Evolutionary conservation across 2,113 vertebrate species (phyloP).

Genomic region (Eulemur macaco): DNA sequence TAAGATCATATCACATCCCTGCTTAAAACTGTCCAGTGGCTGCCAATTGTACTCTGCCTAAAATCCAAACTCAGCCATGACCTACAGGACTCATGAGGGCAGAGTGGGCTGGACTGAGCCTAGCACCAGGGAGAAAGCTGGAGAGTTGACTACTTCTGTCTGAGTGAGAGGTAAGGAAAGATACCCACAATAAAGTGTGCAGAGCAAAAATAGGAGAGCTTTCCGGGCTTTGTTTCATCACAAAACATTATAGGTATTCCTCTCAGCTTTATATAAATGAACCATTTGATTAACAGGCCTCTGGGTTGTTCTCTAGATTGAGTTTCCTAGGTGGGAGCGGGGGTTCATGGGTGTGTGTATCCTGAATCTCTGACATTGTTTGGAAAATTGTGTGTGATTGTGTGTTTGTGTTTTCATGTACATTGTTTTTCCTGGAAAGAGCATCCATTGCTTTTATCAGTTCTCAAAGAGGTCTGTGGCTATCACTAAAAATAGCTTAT

Average conservation of each 20-base stretch:
- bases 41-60: neutral
- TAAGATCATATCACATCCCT: neutral
- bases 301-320: neutral
- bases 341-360: neutral
- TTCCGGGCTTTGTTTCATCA: neutral
- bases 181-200: neutral
- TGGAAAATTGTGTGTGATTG: neutral
- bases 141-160: neutral
- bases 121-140: neutral
- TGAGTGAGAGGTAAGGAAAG: neutral
- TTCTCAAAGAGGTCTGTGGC: neutral
- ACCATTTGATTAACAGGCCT: neutral
- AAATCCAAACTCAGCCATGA: neutral
- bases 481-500: neutral
- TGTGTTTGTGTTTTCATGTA: neutral
- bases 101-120: neutral
- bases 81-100: neutral
- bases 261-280: neutral
- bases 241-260: neutral
- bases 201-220: neutral
- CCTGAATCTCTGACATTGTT: neutral
- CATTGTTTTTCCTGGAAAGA: neutral
- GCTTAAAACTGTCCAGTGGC: neutral
- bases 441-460: neutral
- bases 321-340: neutral